phyloP scores from a whole-genome alignment of 2,797 vertebrate genomes.

The Siniperca obscura region DNA sequence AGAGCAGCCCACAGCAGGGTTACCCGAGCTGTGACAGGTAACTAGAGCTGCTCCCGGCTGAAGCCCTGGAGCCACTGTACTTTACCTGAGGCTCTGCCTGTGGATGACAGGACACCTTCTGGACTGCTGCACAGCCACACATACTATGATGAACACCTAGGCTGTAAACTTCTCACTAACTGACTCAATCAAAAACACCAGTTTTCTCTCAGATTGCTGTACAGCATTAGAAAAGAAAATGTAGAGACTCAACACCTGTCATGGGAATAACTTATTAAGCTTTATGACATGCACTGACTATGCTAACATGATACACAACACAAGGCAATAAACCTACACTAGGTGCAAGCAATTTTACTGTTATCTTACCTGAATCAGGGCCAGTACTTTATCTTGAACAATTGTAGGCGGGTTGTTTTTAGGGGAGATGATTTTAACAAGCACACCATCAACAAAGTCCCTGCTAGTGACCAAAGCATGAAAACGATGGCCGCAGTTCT shows the following conservation, averaged over 20 bases:
- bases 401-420: slow-evolving; percentile 98
- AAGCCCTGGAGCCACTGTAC: slow-evolving; percentile 44
- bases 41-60: slow-evolving; percentile 67
- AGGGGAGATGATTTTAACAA: slow-evolving; percentile 97
- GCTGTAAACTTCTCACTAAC: slow-evolving; percentile 15
- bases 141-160: slow-evolving; percentile 21
- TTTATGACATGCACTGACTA: not conserved
- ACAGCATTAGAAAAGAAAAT: not conserved
- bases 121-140: slow-evolving; percentile 6
- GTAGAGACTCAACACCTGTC: not conserved
- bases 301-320: not conserved
- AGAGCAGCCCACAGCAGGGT: slow-evolving; percentile 62
- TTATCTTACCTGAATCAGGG: slow-evolving; percentile 93
- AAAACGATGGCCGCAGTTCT: slow-evolving; percentile 99
- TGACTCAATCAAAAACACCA: not conserved
- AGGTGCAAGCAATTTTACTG: not conserved
- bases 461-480: slow-evolving; percentile 94
- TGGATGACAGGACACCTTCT: slow-evolving; percentile 41
- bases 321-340: not conserved
- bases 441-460: slow-evolving; percentile 96
- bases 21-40: slow-evolving; percentile 79
- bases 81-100: slow-evolving; percentile 57
- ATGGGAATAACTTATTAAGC: not conserved
- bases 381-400: slow-evolving; percentile 98
- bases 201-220: not conserved